Evolutionary conservation across 1,140 invertebrate genomes (phyloP), one percentile per base, ranked within the genome.

Genomic region (Branchinecta lindahli): DNA sequence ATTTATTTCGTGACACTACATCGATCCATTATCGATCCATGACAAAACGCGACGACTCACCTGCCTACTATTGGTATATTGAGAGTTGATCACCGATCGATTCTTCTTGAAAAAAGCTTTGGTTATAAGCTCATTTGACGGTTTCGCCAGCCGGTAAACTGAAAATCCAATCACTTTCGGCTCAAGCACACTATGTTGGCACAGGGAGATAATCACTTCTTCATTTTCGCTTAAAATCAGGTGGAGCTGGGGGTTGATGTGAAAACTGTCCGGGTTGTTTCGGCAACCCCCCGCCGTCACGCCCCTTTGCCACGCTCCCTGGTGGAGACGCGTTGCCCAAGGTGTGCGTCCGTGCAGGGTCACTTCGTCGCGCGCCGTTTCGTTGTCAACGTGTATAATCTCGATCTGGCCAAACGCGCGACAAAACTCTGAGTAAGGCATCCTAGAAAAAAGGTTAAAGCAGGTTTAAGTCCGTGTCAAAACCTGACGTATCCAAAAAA

Each of bases 101-200:
- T 90, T 89, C 73, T 87, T 90, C 78, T 91, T 93, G 76, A 94
- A 94, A 76, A 92, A 94, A 15, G 84, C 80, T 76, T 84, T 86
- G 67, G 84, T 84, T 74, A 87, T 86, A 10, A 83, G 84, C 75
- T 88, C 86, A 9, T 83, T 81, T 70, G 77, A 84, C 73, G 81
- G 85, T 77, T 91, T 89, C 72, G 88, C 85, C 74, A 90, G 80
- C 66, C 86, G 86, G 77, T 94, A 94, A 15, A 90, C 86, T 61
- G 90, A 92, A 77, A 94, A 94, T n/a, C 92, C 92, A 73, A 95
- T 91, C 0, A 94, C 85, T 81, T 94, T 92, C 8, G 91, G 91
- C 77, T 94, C 91, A 82, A 93, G 88, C 66, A 93, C 89, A 45
- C 88, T 90, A 77, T 94, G 91, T 75, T 95, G 92, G 78, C 92